Conservation (phyloP, 2,888 invertebrate species). For the Pyrochroa serraticornis region DNA sequence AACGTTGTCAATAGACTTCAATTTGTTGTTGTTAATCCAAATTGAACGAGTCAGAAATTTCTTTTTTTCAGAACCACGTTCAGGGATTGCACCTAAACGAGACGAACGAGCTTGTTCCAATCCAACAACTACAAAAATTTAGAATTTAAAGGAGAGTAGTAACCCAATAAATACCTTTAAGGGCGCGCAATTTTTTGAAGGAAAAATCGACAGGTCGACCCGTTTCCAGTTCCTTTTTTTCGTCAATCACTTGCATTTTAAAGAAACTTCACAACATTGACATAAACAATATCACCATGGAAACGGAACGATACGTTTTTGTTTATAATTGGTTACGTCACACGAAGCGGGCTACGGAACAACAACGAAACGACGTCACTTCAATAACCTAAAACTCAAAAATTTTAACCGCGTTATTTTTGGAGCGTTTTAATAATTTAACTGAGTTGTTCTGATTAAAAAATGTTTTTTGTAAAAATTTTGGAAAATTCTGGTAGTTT, state of each 20-base stretch:
- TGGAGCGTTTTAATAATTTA: too few species aligned
- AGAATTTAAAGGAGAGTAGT: background rate
- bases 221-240: constrained; percentile 36
- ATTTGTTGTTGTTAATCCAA: constrained; percentile 61
- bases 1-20: constrained; percentile 53
- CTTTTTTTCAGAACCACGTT: constrained; percentile 49
- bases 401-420: too few species aligned
- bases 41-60: constrained; percentile 59
- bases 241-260: constrained; percentile 15
- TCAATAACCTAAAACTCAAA: too few species aligned
- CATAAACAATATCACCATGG: too few species aligned
- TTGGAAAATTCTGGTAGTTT: too few species aligned
- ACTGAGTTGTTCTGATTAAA: too few species aligned
- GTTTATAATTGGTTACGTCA: too few species aligned
- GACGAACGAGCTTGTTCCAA: constrained; percentile 53
- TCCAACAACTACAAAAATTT: constrained; percentile 42
- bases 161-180: constrained; percentile 47
- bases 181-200: constrained; percentile 50
- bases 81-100: constrained; percentile 56
- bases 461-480: too few species aligned
- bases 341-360: too few species aligned
- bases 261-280: background rate
- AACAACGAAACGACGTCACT: too few species aligned
- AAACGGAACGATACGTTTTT: too few species aligned
- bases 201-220: constrained; percentile 57